phyloP scores from a whole-genome alignment of 2,888 invertebrate species.

The Acronicta leporina region DNA sequence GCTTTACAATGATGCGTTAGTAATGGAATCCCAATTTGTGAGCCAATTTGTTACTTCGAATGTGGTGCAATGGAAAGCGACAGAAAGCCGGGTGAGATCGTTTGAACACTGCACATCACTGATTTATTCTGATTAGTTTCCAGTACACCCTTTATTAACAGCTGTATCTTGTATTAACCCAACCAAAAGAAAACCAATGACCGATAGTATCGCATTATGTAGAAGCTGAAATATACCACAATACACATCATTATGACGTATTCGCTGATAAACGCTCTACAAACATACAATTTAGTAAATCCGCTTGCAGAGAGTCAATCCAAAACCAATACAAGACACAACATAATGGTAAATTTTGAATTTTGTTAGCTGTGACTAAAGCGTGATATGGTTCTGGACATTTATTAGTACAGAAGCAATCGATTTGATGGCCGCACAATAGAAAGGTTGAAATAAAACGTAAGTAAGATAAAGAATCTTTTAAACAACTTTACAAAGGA shows the following conservation, averaged over 20 bases:
- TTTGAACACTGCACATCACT: conserved; percentile 77
- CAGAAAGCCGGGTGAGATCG: conserved; percentile 84
- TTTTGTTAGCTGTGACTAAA: conserved; percentile 88
- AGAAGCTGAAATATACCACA: conserved; percentile 89
- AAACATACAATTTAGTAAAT: conserved; percentile 69
- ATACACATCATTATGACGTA: conserved; percentile 79
- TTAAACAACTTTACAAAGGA: conserved; percentile 41
- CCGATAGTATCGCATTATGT: conserved; percentile 86
- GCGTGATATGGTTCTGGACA: conserved; percentile 84
- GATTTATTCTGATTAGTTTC: conserved; percentile 85
- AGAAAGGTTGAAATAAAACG: conserved; percentile 41
- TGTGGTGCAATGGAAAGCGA: conserved; percentile 89
- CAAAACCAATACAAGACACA: conserved; percentile 90
- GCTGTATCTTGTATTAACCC: conserved; percentile 90
- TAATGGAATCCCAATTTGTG: conserved; percentile 88
- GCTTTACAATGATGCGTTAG: conserved; percentile 88
- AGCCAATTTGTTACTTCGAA: conserved; percentile 87
- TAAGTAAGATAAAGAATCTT: conserved; percentile 54
- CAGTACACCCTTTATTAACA: conserved; percentile 87
- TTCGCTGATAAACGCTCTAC: conserved; percentile 61
- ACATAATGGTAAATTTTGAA: conserved; percentile 86
- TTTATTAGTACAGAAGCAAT: conserved; percentile 76
- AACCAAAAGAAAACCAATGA: conserved; percentile 89
- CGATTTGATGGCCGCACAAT: conserved; percentile 50
- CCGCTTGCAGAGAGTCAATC: conserved; percentile 73